Percentiles rank a stretch among this genome's conserved stretches.
phyloP scores from a whole-genome alignment of 2,888 invertebrate species.

The Auanema sp. region DNA sequence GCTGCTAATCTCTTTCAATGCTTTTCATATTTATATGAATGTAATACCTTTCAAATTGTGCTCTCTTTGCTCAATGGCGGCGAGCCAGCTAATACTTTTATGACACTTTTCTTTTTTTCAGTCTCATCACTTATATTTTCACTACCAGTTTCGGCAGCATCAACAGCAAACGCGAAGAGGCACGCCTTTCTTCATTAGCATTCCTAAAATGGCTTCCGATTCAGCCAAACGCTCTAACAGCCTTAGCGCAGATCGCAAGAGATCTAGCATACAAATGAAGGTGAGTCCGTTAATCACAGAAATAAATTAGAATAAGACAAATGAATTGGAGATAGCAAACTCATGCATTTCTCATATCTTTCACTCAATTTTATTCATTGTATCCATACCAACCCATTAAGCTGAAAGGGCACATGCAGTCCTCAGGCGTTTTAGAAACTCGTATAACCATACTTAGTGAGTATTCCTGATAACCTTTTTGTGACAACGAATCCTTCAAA shows the following conservation, averaged over 20 bases:
- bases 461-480: too few species aligned
- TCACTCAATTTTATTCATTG: background rate
- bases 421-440: background rate
- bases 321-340: background rate
- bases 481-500: too few species aligned
- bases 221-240: conserved; percentile 18
- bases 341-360: background rate
- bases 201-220: conserved; percentile 4
- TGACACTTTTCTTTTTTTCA: too few species aligned
- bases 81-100: too few species aligned
- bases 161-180: background rate
- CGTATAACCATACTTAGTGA: too few species aligned
- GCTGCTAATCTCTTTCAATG: too few species aligned
- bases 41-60: too few species aligned
- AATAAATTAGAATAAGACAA: background rate
- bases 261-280: conserved; percentile 18
- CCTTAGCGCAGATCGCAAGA: conserved; percentile 16
- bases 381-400: background rate
- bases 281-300: background rate
- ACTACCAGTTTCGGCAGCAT: too few species aligned
- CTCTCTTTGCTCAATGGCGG: too few species aligned
- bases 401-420: background rate
- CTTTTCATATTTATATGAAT: too few species aligned
- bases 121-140: too few species aligned
- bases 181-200: conserved; percentile 7